A percentile compares a stretch with the other conserved stretches of the same genome.
phyloP scores from a whole-genome alignment of 37 sponge, comb jelly and placozoan genomes.

The Halichondria panicea region DNA sequence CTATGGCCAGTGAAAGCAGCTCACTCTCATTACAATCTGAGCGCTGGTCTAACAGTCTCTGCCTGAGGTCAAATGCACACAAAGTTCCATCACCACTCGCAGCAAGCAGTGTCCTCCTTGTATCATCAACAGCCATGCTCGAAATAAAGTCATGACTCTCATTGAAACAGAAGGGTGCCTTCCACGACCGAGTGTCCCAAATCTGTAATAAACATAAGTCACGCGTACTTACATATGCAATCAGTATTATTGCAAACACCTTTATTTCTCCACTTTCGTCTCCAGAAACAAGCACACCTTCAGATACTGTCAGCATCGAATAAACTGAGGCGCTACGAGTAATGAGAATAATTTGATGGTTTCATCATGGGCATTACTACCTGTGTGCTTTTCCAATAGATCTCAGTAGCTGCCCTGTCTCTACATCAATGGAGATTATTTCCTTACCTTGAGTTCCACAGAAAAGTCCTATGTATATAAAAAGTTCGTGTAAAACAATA shows the following conservation, averaged over 20 bases:
- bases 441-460: slow-evolving; percentile 29
- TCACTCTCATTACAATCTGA: slow-evolving; percentile 90
- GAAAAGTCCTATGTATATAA: slow-evolving; percentile 15
- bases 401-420: slow-evolving; percentile 31
- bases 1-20: slow-evolving; percentile 74
- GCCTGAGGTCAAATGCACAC: slow-evolving; percentile 64
- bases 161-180: slow-evolving; percentile 31
- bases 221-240: background rate
- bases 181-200: slow-evolving; percentile 76
- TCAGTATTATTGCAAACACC: slow-evolving; percentile 33
- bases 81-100: slow-evolving; percentile 90
- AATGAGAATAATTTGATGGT: slow-evolving; percentile 5
- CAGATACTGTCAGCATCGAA: slow-evolving; percentile 52
- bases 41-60: slow-evolving; percentile 55
- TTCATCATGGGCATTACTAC: background rate
- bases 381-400: slow-evolving; percentile 48
- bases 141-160: slow-evolving; percentile 85
- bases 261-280: slow-evolving; percentile 85
- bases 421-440: slow-evolving; percentile 36
- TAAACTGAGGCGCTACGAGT: slow-evolving; percentile 56
- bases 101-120: slow-evolving; percentile 58
- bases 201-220: slow-evolving; percentile 34
- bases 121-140: slow-evolving; percentile 43
- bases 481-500: background rate
- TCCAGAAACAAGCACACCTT: slow-evolving; percentile 69